Evolutionary conservation across 2,797 vertebrate species (phyloP).

Genomic region (Lepilemur ruficaudatus): DNA sequence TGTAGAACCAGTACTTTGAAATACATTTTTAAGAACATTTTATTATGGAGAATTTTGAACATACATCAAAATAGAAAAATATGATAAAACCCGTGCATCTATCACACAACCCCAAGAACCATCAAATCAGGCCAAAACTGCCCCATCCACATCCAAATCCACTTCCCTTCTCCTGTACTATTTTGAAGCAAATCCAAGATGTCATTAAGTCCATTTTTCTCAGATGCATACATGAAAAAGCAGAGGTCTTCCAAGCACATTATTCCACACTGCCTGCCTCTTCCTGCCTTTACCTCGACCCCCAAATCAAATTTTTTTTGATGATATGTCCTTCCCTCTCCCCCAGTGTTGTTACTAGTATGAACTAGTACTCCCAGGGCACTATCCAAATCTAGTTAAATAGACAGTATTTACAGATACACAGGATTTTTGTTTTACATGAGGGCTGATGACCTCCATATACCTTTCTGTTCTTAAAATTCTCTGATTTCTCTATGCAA

Average conservation of each 20-base stretch:
- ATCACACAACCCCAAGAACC: not conserved
- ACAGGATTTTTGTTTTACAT: not conserved
- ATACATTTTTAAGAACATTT: slow-evolving; percentile 9
- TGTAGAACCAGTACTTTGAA: slow-evolving; percentile 29
- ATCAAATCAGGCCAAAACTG: not conserved
- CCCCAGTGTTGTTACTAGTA: not conserved
- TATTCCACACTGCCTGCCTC: not conserved
- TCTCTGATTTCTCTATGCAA: not conserved
- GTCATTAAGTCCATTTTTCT: slow-evolving; percentile 9
- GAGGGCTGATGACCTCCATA: not conserved
- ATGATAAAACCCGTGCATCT: not conserved
- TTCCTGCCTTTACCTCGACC: not conserved
- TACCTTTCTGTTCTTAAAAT: not conserved
- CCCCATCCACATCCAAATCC: not conserved
- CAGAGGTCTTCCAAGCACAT: not conserved
- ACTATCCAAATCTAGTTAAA: not conserved
- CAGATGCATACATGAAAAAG: not conserved
- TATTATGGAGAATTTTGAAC: slow-evolving; percentile 32
- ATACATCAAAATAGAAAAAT: slow-evolving; percentile 29
- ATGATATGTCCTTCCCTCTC: not conserved
- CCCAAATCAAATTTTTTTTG: not conserved
- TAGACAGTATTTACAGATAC: not conserved
- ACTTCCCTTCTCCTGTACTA: not conserved
- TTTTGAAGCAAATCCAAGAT: slow-evolving; percentile 37
- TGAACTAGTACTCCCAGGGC: not conserved